Conservation (phyloP, 2,888 invertebrate species). For the Odontocolon sp. region DNA sequence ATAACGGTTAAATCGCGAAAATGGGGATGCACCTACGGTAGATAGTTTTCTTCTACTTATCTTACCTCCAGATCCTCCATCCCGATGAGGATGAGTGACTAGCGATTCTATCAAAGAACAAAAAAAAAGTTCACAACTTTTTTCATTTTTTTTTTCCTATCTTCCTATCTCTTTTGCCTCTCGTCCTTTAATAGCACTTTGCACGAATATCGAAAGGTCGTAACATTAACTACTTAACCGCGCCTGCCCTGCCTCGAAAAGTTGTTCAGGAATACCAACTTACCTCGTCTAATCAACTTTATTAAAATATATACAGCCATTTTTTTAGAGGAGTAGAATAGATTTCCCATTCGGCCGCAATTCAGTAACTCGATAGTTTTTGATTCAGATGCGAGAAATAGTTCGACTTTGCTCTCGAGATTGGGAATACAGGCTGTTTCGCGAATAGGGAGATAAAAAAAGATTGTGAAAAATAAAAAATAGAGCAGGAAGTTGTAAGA, state of each 20-base stretch:
- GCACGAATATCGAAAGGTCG: background rate
- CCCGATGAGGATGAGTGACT: background rate
- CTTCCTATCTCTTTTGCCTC: too few relatives aligned
- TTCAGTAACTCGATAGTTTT: background rate
- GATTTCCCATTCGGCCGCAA: background rate
- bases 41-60: background rate
- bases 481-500: slow-evolving; percentile 1
- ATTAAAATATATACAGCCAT: background rate
- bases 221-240: background rate
- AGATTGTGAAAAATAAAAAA: slow-evolving; percentile 16
- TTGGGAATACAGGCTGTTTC: background rate
- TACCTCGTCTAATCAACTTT: slow-evolving; percentile 14
- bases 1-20: background rate
- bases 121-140: background rate
- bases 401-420: background rate
- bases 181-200: too few relatives aligned
- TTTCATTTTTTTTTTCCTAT: background rate
- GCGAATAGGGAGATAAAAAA: background rate
- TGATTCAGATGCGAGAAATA: background rate
- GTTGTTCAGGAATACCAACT: slow-evolving; percentile 15
- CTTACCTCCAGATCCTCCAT: background rate
- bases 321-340: background rate
- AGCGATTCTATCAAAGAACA: background rate
- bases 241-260: slow-evolving; percentile 7
- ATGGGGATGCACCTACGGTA: background rate